Percentiles rank a stretch among this genome's conserved stretches.
These are phyloP conservation scores for Listrodromus nycthemerus DNA, from an alignment of 2,888 invertebrate species.

Conservation along the genomic window DNA sequence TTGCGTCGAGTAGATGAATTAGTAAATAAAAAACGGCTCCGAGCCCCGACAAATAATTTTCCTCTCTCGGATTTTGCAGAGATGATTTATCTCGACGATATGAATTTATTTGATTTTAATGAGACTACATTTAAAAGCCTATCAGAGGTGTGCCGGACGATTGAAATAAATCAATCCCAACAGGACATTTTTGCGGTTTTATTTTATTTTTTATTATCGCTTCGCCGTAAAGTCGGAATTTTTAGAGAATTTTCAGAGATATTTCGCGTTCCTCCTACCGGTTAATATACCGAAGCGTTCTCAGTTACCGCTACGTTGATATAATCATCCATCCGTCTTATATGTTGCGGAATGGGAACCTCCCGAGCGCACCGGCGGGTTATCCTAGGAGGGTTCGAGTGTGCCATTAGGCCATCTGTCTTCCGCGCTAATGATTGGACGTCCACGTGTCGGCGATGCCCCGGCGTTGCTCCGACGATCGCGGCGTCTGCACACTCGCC, in stretches of 20 bases:
- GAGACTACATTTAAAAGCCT: not conserved
- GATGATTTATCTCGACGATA: not conserved
- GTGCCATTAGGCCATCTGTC: slow-evolving; percentile 79
- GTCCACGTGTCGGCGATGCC: slow-evolving; percentile 72
- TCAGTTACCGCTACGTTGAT: slow-evolving; percentile 51
- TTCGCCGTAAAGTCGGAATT: not conserved
- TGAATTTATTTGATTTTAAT: not conserved
- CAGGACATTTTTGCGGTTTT: not conserved
- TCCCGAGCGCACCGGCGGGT: slow-evolving; percentile 16
- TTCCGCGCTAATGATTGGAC: slow-evolving; percentile 78
- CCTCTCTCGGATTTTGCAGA: not conserved
- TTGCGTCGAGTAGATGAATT: not conserved
- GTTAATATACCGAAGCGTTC: not conserved
- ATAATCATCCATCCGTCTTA: slow-evolving; percentile 61
- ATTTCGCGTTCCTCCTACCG: slow-evolving; percentile 10
- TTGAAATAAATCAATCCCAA: not conserved
- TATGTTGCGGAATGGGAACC: slow-evolving; percentile 31
- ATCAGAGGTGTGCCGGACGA: not conserved
- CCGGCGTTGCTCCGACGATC: slow-evolving; percentile 35
- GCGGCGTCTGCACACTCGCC: slow-evolving; percentile 31
- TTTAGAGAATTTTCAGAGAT: slow-evolving; percentile 8
- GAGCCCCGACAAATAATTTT: not conserved
- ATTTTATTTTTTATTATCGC: not conserved
- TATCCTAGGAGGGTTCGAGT: slow-evolving; percentile 64
- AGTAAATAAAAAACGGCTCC: not conserved